These are phyloP conservation scores for Thunnus thynnus DNA, from an alignment of 2,113 vertebrate species.

Conservation along the genomic window DNA sequence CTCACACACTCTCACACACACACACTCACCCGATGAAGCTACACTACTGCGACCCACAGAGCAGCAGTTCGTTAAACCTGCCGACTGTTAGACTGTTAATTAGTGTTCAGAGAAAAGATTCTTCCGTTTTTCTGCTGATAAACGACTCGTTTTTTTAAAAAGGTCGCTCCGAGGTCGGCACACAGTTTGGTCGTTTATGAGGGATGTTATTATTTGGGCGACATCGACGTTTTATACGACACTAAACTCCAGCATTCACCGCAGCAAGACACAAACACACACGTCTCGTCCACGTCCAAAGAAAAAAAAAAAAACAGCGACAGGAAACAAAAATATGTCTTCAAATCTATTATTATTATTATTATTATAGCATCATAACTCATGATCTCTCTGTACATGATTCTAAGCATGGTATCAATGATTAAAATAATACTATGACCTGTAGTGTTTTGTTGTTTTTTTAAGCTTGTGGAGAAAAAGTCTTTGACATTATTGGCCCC, in stretches of 20 bases:
- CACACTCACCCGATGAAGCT: conserved; percentile 35
- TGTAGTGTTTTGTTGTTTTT: conserved; percentile 7
- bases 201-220: not conserved
- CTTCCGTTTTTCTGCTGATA: not conserved
- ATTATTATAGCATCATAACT: conserved; percentile 24
- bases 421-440: conserved; percentile 33
- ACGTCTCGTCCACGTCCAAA: conserved; percentile 7
- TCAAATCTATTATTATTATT: conserved; percentile 26
- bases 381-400: conserved; percentile 56
- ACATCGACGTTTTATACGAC: not conserved
- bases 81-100: conserved; percentile 16
- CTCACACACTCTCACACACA: not conserved
- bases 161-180: conserved; percentile 12
- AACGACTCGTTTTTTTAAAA: not conserved
- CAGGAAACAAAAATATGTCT: conserved; percentile 30
- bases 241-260: not conserved
- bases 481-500: conserved; percentile 11
- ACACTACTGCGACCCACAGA: conserved; percentile 38
- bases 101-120: not conserved
- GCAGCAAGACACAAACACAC: conserved; percentile 19
- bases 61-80: not conserved
- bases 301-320: conserved; percentile 1
- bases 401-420: conserved; percentile 1
- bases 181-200: conserved; percentile 12
- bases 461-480: not conserved